Base-by-base conservation (phyloP, 35 echinoderm and acorn worm genomes). In the Patiria miniata region DNA sequence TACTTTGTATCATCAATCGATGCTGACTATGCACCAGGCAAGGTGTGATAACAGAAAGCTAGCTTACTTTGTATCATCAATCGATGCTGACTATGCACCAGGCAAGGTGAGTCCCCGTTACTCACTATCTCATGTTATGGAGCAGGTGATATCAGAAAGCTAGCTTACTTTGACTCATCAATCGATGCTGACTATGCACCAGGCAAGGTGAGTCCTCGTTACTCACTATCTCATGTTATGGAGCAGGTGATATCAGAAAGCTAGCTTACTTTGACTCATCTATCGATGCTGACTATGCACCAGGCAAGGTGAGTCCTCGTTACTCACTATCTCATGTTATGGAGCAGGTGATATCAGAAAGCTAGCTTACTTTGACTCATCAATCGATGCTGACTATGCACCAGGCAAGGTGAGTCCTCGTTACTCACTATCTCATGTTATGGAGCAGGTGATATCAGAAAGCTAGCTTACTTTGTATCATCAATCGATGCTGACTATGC, bases 1-100 rank as follows among this genome's bases (percentile, higher is more conserved):
- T 97, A 97, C 50, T 97, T 97, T 97, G 95, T 93, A 77, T 86
- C 93, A 22, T 90, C 95, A 38, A 97, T 97, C 39, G 95, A 97
- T 77, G 19, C 91, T 21, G 91, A 93, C 30, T 97, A 90, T 77
- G 40, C 54, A 42, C 87, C 84, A 8, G 37, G 95, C 91, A 16
- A 79, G 79, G 77, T 91, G 91, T 30, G 94, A 97, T 51, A 97
- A 93, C 61, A 85, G 94, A 26, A 97, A 97, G 40, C 59, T 95
- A 21, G 88, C 94, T 8, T 97, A 97, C 50, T 97, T 97, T 97
- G 95, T 93, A 77, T 86, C 93, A 22, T 90, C 95, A 38, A 97
- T 97, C 39, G 95, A 97, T 77, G 19, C 91, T 21, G 91, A 93
- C 30, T 97, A 90, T 77, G 40, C 54, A 42, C 87, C 84, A 8